Conservation (phyloP, 1,140 invertebrate genomes). For the Aradophagus sp. region DNA sequence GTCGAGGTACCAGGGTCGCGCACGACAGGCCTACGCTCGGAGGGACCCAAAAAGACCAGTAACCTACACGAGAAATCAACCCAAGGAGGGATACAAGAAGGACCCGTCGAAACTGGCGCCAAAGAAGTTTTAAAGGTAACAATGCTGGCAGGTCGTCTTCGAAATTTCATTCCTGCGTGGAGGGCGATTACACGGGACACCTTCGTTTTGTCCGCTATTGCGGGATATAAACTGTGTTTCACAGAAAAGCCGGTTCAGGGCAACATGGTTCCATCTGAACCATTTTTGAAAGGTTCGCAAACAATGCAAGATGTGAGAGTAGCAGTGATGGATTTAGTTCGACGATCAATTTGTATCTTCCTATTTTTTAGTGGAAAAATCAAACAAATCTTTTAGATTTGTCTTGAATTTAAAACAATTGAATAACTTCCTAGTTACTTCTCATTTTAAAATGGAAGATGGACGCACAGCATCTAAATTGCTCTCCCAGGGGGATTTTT, state of each 20-base stretch:
- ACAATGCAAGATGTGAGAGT: not conserved
- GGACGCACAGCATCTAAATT: slow-evolving; percentile 6
- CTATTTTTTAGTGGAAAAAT: too few species aligned
- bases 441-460: slow-evolving; percentile 16
- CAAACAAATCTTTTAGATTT: not conserved
- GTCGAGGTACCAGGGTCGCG: slow-evolving; percentile 4
- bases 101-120: not conserved
- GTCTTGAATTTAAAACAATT: slow-evolving; percentile 29
- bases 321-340: not conserved
- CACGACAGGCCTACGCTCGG: slow-evolving; percentile 1
- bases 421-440: slow-evolving; percentile 11
- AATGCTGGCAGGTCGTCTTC: not conserved
- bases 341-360: not conserved
- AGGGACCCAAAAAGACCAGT: slow-evolving; percentile 3
- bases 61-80: not conserved
- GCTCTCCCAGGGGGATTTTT: not conserved
- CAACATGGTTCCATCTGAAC: not conserved
- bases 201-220: not conserved
- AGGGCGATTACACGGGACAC: not conserved
- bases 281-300: not conserved
- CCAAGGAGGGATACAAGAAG: slow-evolving; percentile 7
- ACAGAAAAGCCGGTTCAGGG: not conserved
- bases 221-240: not conserved
- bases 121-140: not conserved
- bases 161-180: not conserved